These are phyloP conservation scores for Coccyzus lansbergi DNA, from an alignment of 2,797 vertebrate genomes.

Conservation along the genomic window DNA sequence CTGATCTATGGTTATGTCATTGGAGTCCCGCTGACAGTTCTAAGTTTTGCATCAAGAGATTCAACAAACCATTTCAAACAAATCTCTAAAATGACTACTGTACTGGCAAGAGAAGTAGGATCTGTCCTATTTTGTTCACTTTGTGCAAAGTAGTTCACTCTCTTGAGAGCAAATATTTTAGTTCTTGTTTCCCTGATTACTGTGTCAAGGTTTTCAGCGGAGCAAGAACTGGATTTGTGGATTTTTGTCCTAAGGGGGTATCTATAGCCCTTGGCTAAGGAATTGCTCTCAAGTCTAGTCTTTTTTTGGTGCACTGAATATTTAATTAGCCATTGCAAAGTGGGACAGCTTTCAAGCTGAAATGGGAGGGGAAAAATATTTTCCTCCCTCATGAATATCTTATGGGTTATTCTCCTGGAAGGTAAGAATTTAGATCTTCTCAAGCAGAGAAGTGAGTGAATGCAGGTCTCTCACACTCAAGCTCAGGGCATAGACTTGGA, in stretches of 20 bases:
- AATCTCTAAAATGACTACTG: background rate
- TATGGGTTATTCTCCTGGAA: conserved; percentile 62
- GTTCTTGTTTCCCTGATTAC: conserved; percentile 3
- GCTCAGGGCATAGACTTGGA: conserved; percentile 6
- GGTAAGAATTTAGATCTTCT: conserved; percentile 50
- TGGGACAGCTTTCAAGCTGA: conserved; percentile 60
- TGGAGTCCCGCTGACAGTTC: background rate
- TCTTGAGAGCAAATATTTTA: background rate
- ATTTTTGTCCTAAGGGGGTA: background rate
- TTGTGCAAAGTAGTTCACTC: background rate
- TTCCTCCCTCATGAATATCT: conserved; percentile 64
- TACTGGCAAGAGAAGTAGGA: background rate
- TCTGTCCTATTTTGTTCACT: background rate
- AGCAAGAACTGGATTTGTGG: background rate
- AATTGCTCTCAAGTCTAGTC: conserved; percentile 36
- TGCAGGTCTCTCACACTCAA: background rate
- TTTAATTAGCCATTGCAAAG: conserved; percentile 56
- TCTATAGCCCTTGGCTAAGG: conserved; percentile 20
- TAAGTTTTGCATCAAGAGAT: background rate
- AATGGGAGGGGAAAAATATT: conserved; percentile 12
- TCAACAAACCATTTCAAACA: background rate
- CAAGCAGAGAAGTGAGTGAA: conserved; percentile 35
- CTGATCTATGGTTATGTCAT: background rate
- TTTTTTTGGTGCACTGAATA: conserved; percentile 36
- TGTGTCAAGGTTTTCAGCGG: background rate